Evolutionary conservation across 2,797 vertebrate genomes (phyloP).

Genomic region (Coranthus polyacanthus): DNA sequence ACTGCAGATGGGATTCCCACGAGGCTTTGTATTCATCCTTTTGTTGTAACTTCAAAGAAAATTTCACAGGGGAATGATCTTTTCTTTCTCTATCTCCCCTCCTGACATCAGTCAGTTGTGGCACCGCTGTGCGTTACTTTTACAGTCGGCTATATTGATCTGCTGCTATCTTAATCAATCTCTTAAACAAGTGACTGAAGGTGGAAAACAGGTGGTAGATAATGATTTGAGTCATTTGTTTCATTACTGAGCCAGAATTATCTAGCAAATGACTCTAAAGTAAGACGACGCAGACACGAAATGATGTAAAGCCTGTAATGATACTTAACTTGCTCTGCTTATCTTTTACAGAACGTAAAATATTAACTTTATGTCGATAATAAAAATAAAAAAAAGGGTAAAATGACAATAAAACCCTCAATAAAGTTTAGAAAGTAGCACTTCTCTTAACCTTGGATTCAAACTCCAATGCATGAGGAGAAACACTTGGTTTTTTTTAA

Average conservation of each 20-base stretch:
- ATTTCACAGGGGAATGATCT: constrained; percentile 49
- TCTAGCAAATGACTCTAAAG: no score
- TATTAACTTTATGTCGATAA: no score
- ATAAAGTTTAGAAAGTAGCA: no score
- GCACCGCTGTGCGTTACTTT: constrained; percentile 15
- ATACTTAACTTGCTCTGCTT: no score
- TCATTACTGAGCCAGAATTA: not conserved
- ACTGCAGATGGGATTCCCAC: constrained; percentile 21
- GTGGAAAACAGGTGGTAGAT: not conserved
- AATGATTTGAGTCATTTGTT: not conserved
- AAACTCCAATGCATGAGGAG: no score
- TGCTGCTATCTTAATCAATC: constrained; percentile 11
- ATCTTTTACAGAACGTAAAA: no score
- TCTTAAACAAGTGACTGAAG: not conserved
- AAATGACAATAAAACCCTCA: no score
- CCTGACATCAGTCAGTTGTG: constrained; percentile 40
- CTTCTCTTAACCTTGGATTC: no score
- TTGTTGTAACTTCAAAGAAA: constrained; percentile 68
- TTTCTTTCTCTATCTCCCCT: constrained; percentile 27
- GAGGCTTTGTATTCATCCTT: constrained; percentile 45
- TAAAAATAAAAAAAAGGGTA: no score
- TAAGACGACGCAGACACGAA: no score
- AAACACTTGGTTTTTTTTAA: no score
- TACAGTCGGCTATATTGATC: constrained; percentile 20
- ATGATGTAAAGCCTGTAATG: no score